Conservation (phyloP, 2,113 vertebrate genomes). For the Bothrops jararaca region DNA sequence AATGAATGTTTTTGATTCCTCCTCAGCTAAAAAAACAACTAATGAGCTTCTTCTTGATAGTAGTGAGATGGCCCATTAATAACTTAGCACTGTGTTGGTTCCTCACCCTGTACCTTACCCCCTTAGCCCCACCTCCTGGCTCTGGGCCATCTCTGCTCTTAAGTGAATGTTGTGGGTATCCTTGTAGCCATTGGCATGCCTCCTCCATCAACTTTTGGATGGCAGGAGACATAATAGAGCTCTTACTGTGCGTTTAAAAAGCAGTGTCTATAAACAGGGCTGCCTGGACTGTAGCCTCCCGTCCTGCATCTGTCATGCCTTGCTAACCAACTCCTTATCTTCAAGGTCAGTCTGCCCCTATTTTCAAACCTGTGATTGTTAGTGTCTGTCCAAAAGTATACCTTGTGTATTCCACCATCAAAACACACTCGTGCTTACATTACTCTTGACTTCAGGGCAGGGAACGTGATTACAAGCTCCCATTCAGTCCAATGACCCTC, state of each 20-base stretch:
- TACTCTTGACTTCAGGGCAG: not conserved
- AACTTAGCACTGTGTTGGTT: not conserved
- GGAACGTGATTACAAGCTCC: not conserved
- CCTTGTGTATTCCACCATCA: not conserved
- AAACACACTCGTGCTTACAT: not conserved
- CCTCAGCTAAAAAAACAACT: not conserved
- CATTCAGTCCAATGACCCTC: not conserved
- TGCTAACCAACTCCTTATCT: not conserved
- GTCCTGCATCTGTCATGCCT: not conserved
- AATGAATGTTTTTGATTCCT: not conserved
- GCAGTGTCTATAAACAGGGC: not conserved
- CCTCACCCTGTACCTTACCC: not conserved
- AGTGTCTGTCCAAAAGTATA: not conserved
- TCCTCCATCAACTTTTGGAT: not conserved
- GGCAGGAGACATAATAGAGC: not conserved
- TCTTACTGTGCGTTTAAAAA: not conserved
- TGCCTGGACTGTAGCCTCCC: not conserved
- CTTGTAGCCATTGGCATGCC: not conserved
- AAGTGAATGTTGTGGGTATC: not conserved
- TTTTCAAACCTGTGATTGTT: not conserved
- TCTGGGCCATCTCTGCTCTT: not conserved
- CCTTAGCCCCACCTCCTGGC: not conserved
- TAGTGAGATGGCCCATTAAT: not conserved
- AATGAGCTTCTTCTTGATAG: not conserved
- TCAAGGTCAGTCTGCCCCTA: not conserved